Percentiles rank a stretch among this genome's conserved stretches.
phyloP scores from a whole-genome alignment of 2,888 invertebrate genomes.

The Euplexia lucipara region DNA sequence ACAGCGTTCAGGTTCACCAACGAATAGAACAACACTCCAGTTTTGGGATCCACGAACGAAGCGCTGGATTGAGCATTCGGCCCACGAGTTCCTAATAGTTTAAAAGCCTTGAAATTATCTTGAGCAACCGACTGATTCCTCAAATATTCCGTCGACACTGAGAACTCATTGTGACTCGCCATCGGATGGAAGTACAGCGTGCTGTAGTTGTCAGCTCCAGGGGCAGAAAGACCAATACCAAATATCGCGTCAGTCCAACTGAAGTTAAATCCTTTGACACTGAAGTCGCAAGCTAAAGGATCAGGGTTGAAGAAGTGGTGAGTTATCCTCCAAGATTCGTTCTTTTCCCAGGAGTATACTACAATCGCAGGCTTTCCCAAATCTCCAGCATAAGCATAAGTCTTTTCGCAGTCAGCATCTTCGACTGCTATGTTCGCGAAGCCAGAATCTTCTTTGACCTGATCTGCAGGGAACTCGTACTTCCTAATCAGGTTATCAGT shows the following conservation, averaged over 20 bases:
- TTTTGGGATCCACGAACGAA: slow-evolving; percentile 93
- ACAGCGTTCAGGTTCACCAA: slow-evolving; percentile 94
- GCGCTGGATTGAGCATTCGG: slow-evolving; percentile 94
- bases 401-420: slow-evolving; percentile 93
- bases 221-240: slow-evolving; percentile 93
- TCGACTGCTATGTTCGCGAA: slow-evolving; percentile 95
- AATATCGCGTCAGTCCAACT: slow-evolving; percentile 95
- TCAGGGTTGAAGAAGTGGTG: slow-evolving; percentile 94
- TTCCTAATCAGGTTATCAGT: slow-evolving; percentile 93
- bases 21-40: slow-evolving; percentile 94
- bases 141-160: slow-evolving; percentile 93
- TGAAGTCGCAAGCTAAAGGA: slow-evolving; percentile 94
- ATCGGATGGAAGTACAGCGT: slow-evolving; percentile 95
- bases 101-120: slow-evolving; percentile 92
- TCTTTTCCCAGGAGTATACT: slow-evolving; percentile 94
- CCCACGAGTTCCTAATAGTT: slow-evolving; percentile 93
- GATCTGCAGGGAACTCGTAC: slow-evolving; percentile 92
- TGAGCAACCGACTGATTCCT: slow-evolving; percentile 91
- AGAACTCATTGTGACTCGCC: slow-evolving; percentile 94
- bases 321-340: slow-evolving; percentile 94
- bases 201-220: slow-evolving; percentile 92
- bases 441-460: slow-evolving; percentile 92
- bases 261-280: slow-evolving; percentile 93
- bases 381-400: slow-evolving; percentile 94
- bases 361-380: slow-evolving; percentile 93